A percentile compares a stretch with the other conserved stretches of the same genome.
phyloP scores from a whole-genome alignment of 1,140 invertebrate species.

The Bicyclus anynana region DNA sequence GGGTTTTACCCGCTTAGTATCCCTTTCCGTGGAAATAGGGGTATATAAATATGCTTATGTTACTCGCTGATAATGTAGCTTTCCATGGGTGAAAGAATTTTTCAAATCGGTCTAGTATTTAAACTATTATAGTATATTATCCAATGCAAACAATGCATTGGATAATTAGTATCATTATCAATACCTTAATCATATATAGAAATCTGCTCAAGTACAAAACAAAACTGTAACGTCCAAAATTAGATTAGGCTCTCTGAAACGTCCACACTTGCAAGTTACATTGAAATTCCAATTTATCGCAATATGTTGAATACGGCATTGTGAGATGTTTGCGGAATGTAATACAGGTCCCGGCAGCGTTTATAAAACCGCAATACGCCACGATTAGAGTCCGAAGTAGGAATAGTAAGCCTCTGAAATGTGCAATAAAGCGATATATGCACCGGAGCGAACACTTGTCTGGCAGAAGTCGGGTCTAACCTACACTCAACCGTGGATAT shows the following conservation, averaged over 20 bases:
- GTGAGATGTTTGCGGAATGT: constrained; percentile 50
- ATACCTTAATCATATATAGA: neutral
- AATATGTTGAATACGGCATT: constrained; percentile 26
- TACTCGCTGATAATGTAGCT: no score
- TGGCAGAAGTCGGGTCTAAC: constrained; percentile 7
- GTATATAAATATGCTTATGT: no score
- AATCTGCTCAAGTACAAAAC: neutral
- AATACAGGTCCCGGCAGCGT: constrained; percentile 57
- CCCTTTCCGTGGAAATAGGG: no score
- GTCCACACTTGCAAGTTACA: constrained; percentile 1
- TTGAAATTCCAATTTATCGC: constrained; percentile 10
- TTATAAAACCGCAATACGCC: constrained; percentile 64
- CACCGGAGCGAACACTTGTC: constrained; percentile 36
- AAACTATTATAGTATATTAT: no score
- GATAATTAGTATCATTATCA: neutral
- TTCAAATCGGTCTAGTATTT: no score
- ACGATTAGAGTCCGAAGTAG: constrained; percentile 49
- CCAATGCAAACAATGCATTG: no score
- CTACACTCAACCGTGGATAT: neutral
- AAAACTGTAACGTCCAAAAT: neutral
- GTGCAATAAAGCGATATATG: constrained; percentile 58
- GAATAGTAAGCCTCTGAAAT: constrained; percentile 55
- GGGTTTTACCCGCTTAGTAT: no score
- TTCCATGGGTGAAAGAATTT: no score
- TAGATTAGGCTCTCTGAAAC: neutral